Conservation (phyloP, 2,113 vertebrate genomes). For the Procapra przewalskii region DNA sequence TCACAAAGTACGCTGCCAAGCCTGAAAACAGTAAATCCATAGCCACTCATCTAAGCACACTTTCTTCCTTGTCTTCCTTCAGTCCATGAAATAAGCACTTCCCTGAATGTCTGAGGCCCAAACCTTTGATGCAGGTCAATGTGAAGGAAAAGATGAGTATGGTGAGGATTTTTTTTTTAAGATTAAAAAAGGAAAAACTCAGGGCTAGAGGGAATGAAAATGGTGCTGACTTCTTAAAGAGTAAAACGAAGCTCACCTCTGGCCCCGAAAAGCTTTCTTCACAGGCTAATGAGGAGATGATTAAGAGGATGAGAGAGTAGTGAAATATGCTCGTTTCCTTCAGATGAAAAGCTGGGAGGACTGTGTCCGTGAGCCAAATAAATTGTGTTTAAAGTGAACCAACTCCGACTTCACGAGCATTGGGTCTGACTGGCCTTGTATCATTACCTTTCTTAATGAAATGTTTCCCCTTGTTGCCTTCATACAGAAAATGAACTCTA, state of each 20-base stretch:
- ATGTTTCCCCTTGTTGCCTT: not conserved
- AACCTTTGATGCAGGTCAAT: not conserved
- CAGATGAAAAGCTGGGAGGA: conserved; percentile 12
- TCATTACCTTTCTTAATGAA: conserved; percentile 3
- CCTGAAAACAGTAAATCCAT: not conserved
- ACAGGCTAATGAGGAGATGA: conserved; percentile 43
- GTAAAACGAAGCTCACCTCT: conserved; percentile 46
- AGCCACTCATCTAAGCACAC: not conserved
- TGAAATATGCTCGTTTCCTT: not conserved
- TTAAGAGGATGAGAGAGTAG: not conserved
- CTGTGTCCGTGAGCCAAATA: conserved; percentile 10
- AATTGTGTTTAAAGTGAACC: not conserved
- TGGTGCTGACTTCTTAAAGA: conserved; percentile 23
- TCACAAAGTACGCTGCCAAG: not conserved
- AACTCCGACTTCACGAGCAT: not conserved
- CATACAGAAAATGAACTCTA: conserved; percentile 17
- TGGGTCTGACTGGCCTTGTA: not conserved
- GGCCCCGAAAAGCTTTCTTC: conserved; percentile 4
- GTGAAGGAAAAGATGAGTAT: not conserved
- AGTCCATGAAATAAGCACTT: not conserved
- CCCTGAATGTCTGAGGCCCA: not conserved
- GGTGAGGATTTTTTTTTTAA: conserved; percentile 16
- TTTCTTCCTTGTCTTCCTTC: conserved; percentile 10
- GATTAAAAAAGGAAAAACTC: conserved; percentile 4
- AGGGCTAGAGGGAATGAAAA: not conserved